These are phyloP conservation scores for Peromyscus polionotus DNA, from an alignment of 2,113 vertebrate species.

Conservation along the genomic window DNA sequence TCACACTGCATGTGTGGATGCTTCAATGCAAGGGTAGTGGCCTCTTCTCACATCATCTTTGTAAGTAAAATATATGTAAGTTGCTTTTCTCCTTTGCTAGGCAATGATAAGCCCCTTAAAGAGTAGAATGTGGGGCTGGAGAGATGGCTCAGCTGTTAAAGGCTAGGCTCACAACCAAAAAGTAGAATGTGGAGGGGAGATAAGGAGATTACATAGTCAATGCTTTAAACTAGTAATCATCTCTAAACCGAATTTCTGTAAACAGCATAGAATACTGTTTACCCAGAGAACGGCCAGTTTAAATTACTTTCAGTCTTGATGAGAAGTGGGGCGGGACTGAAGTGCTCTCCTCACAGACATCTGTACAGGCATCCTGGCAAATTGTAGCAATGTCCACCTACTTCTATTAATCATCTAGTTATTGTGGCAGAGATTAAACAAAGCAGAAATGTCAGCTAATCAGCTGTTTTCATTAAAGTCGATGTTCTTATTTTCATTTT, in stretches of 20 bases:
- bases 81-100: slow-evolving; percentile 50
- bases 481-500: slow-evolving; percentile 29
- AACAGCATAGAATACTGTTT: slow-evolving; percentile 65
- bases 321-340: slow-evolving; percentile 54
- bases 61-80: slow-evolving; percentile 16
- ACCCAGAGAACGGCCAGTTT: slow-evolving; percentile 58
- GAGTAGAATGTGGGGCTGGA: slow-evolving; percentile 45
- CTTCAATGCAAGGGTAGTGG: fast-evolving
- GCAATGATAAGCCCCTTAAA: slow-evolving; percentile 67
- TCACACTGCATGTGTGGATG: not conserved
- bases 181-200: slow-evolving; percentile 55
- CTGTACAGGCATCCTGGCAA: slow-evolving; percentile 42
- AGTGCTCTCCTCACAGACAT: not conserved
- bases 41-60: not conserved
- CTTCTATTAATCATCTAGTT: not conserved
- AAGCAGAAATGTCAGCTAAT: not conserved
- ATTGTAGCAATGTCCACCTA: not conserved
- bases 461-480: not conserved
- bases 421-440: slow-evolving; percentile 28
- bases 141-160: no score
- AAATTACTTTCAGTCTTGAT: slow-evolving; percentile 62
- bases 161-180: not conserved
- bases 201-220: slow-evolving; percentile 38
- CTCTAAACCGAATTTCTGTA: slow-evolving; percentile 64
- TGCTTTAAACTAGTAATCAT: slow-evolving; percentile 64